A percentile compares a stretch with the other conserved stretches of the same genome.
phyloP scores from a whole-genome alignment of 2,797 vertebrate genomes.

The Parambassis ranga region DNA sequence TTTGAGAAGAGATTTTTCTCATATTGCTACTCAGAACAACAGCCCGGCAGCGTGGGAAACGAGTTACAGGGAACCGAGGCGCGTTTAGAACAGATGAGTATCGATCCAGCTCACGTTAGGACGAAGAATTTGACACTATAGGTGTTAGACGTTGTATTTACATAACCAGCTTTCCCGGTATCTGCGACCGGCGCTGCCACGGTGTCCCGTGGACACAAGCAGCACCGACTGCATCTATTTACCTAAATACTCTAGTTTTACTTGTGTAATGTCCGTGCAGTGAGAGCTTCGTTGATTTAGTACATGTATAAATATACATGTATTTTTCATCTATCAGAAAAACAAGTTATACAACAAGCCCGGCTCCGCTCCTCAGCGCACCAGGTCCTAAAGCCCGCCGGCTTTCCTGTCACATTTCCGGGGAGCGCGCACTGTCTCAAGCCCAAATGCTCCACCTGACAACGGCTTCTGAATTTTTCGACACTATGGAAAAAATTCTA shows the following conservation, averaged over 20 bases:
- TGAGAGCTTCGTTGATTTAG: accelerated
- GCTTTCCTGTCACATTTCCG: neutral
- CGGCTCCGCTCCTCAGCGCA: neutral
- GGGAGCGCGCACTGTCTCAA: conserved; percentile 16
- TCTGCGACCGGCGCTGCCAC: conserved; percentile 9
- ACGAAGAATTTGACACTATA: neutral
- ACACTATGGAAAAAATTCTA: conserved; percentile 78
- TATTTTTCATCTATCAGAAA: conserved; percentile 51
- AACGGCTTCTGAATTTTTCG: conserved; percentile 36
- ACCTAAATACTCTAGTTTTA: neutral
- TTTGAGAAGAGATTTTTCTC: neutral
- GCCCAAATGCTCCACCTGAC: conserved; percentile 73
- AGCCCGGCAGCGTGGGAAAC: neutral
- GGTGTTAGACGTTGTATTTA: conserved; percentile 43
- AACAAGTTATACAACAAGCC: conserved; percentile 85
- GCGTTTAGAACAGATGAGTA: conserved; percentile 6
- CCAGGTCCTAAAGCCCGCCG: conserved; percentile 74
- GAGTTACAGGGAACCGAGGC: neutral
- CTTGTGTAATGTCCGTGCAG: neutral
- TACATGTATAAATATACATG: neutral
- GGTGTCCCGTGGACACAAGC: conserved; percentile 1
- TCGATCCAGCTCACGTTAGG: accelerated
- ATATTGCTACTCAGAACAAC: neutral
- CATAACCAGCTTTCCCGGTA: conserved; percentile 61
- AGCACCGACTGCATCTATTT: neutral